A percentile compares a stretch with the other conserved stretches of the same genome.
These are phyloP conservation scores for Eretmochelys imbricata DNA, from an alignment of 2,113 vertebrate genomes.

Conservation along the genomic window DNA sequence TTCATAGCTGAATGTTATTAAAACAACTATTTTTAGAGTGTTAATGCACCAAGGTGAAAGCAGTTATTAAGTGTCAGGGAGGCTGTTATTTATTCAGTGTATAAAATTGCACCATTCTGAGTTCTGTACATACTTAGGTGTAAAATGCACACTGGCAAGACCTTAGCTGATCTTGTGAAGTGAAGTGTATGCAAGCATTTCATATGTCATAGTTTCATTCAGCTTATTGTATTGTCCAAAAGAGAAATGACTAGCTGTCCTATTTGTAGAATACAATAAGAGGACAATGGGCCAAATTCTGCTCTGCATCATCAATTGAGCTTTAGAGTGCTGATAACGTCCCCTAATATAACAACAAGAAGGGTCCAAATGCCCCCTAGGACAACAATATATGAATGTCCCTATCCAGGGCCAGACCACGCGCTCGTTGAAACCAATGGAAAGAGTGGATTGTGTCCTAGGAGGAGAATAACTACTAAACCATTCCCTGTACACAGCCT, in stretches of 20 bases:
- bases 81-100: not conserved
- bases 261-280: not conserved
- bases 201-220: not conserved
- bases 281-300: not conserved
- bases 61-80: not conserved
- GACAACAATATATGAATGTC: not conserved
- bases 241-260: conserved; percentile 1
- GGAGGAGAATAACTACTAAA: not conserved
- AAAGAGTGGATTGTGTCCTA: not conserved
- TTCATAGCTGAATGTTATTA: not conserved
- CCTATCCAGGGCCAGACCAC: not conserved
- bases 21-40: not conserved
- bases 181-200: not conserved
- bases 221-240: not conserved
- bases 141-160: conserved; percentile 1
- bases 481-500: not conserved
- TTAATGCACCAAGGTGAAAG: not conserved
- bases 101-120: not conserved
- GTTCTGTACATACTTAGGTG: not conserved
- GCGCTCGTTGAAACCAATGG: not conserved
- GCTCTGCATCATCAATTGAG: rapidly evolving
- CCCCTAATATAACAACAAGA: not conserved
- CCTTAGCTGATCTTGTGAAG: not conserved
- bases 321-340: not conserved
- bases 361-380: not conserved